Conservation (phyloP, 2,113 vertebrate species). For the Colaptes auratus region DNA sequence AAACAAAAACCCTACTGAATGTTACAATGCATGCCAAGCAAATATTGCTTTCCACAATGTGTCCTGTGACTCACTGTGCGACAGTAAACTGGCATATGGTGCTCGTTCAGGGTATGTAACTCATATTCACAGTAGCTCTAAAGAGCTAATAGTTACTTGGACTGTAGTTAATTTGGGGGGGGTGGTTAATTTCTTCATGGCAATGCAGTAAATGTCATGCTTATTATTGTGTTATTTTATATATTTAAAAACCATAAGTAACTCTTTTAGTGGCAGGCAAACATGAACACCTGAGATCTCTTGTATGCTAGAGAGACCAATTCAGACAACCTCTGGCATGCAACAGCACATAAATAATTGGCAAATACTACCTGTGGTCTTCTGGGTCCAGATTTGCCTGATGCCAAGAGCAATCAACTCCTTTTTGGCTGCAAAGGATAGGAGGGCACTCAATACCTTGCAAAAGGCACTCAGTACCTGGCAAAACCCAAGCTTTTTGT, state of each 20-base stretch:
- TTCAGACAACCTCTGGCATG: constrained; percentile 52
- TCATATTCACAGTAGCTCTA: constrained; percentile 6
- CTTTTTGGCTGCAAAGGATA: constrained; percentile 67
- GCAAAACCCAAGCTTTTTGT: constrained; percentile 31
- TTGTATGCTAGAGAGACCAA: not conserved
- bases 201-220: constrained; percentile 33
- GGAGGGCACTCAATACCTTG: constrained; percentile 55
- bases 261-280: constrained; percentile 14
- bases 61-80: constrained; percentile 40
- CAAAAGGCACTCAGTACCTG: constrained; percentile 37
- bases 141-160: constrained; percentile 39
- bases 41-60: constrained; percentile 10
- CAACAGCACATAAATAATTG: constrained; percentile 44
- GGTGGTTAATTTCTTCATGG: not conserved
- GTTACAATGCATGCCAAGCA: constrained; percentile 20
- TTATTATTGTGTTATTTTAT: constrained; percentile 30
- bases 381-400: constrained; percentile 58
- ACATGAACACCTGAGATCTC: not conserved
- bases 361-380: constrained; percentile 63
- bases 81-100: constrained; percentile 41
- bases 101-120: constrained; percentile 36
- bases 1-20: not conserved
- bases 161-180: not conserved
- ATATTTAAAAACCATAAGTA: not conserved
- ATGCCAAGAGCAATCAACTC: constrained; percentile 68